Conservation (phyloP, 1,140 invertebrate species). For the Danaus plexippus region DNA sequence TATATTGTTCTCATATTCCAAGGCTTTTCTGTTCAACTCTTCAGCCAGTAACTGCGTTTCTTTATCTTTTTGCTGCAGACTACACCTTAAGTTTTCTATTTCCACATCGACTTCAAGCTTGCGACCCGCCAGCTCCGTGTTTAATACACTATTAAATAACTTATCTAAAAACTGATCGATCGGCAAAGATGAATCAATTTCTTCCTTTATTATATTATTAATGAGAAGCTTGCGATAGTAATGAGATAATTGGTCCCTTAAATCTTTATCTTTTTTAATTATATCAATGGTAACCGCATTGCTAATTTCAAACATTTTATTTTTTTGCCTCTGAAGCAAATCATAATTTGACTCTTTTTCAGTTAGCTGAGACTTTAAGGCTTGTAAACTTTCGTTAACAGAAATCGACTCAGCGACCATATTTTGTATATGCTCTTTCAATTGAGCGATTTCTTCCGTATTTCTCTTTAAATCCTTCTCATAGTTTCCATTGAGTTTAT, state of each 20-base stretch:
- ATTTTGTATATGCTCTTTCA: conserved; percentile 30
- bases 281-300: conserved; percentile 51
- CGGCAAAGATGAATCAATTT: conserved; percentile 32
- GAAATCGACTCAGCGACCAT: conserved; percentile 25
- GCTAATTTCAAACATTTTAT: conserved; percentile 50
- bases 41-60: conserved; percentile 26
- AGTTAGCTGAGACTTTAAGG: conserved; percentile 34
- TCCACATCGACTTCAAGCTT: conserved; percentile 28
- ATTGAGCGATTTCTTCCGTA: conserved; percentile 26
- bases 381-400: conserved; percentile 28
- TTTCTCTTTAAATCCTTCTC: conserved; percentile 28
- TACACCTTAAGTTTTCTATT: conserved; percentile 21
- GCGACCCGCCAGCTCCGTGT: conserved; percentile 18
- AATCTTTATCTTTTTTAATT: conserved; percentile 38
- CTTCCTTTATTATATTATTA: conserved; percentile 27
- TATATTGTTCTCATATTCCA: conserved; percentile 22
- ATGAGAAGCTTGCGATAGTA: conserved; percentile 32
- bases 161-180: conserved; percentile 27
- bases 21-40: conserved; percentile 21
- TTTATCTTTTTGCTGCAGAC: conserved; percentile 22
- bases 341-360: conserved; percentile 46
- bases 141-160: conserved; percentile 32
- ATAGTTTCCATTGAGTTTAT: conserved; percentile 19
- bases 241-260: conserved; percentile 29
- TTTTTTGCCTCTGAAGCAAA: conserved; percentile 43